Percentiles rank a stretch among this genome's conserved stretches.
Evolutionary conservation across 2,797 vertebrate species (phyloP).

Genomic region (Triplophysa yarkandensis): DNA sequence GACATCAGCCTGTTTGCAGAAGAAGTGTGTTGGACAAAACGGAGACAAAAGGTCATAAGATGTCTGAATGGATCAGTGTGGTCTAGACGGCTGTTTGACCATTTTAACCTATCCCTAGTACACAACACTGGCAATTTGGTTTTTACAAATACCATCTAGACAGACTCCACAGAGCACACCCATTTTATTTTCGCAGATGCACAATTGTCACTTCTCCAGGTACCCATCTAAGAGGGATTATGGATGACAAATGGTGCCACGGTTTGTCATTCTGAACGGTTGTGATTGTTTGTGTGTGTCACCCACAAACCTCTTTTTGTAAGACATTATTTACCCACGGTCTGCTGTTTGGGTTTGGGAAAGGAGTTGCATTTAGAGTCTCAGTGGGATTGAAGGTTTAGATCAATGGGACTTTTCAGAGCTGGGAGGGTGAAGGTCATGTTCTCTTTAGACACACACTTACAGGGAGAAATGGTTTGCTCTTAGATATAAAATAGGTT

Average conservation of each 20-base stretch:
- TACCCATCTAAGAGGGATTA: slow-evolving; percentile 62
- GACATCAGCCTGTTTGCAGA: too few relatives aligned
- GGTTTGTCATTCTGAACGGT: slow-evolving; percentile 65
- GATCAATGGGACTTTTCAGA: slow-evolving; percentile 16
- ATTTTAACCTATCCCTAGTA: neutral
- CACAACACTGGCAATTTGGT: neutral
- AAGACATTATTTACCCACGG: slow-evolving; percentile 15
- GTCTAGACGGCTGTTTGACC: neutral
- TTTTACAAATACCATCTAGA: neutral
- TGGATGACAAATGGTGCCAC: slow-evolving; percentile 65
- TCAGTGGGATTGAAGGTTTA: slow-evolving; percentile 24
- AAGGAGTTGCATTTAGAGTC: slow-evolving; percentile 22
- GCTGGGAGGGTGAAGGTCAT: slow-evolving; percentile 32
- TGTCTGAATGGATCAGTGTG: neutral
- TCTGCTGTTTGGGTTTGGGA: slow-evolving; percentile 26
- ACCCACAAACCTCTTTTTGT: slow-evolving; percentile 50
- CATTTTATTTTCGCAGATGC: neutral
- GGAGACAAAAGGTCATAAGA: neutral
- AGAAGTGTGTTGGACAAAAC: neutral
- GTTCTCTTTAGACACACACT: neutral
- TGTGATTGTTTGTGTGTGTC: slow-evolving; percentile 69
- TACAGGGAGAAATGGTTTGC: slow-evolving; percentile 4
- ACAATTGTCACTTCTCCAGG: slow-evolving; percentile 52
- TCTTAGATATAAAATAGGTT: slow-evolving; percentile 29
- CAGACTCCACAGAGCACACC: slow-evolving; percentile 3